Percentiles rank a stretch among this genome's conserved stretches.
Conservation (phyloP, 2,888 invertebrate species). For the Osedax fenrisi region DNA sequence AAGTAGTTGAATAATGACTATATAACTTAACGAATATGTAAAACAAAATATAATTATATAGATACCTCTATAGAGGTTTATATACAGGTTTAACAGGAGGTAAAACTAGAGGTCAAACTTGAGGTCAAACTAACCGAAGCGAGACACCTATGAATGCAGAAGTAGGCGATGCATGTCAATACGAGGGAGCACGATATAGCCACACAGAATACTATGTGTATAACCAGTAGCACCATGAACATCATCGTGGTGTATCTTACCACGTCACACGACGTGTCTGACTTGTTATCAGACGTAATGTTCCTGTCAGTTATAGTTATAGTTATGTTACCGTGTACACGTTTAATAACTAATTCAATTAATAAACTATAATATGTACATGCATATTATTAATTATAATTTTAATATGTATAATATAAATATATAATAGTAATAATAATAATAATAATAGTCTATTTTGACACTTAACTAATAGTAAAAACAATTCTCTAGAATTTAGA, state of each 20-base stretch:
- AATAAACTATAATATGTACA: background rate
- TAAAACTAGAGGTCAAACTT: no score
- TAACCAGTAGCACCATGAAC: background rate
- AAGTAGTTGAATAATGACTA: no score
- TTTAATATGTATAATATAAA: background rate
- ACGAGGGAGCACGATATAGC: background rate
- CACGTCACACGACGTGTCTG: background rate
- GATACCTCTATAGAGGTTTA: no score
- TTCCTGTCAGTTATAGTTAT: background rate
- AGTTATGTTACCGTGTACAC: no score
- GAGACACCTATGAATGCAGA: background rate
- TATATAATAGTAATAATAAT: background rate
- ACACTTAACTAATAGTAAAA: no score
- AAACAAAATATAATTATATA: no score
- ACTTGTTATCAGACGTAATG: background rate
- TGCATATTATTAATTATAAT: background rate
- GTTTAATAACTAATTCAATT: no score
- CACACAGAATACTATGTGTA: background rate
- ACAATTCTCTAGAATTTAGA: no score
- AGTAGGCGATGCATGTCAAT: background rate
- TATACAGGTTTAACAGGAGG: no score
- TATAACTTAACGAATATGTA: no score
- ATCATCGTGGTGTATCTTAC: background rate
- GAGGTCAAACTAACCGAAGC: background rate
- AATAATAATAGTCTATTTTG: background rate